Percentiles rank a stretch among this genome's conserved stretches.
Conservation (phyloP, 2,113 vertebrate species). For the Cepphus grylle region DNA sequence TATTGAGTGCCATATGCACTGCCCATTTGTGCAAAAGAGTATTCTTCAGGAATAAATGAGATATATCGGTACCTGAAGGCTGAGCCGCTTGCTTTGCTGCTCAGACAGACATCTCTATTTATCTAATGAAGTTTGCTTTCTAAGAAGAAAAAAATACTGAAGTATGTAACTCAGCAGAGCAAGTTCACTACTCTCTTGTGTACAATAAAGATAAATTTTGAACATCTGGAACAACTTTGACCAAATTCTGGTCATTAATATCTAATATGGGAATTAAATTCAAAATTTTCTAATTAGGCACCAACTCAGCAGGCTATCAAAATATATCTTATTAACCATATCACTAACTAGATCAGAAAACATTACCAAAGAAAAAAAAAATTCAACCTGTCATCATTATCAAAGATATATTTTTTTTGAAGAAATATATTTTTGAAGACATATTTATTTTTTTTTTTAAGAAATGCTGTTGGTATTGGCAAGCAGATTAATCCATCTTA, state of each 20-base stretch:
- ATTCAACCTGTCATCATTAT: not conserved
- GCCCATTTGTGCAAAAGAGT: not conserved
- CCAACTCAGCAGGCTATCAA: not conserved
- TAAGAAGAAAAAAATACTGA: not conserved
- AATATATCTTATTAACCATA: not conserved
- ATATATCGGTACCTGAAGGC: not conserved
- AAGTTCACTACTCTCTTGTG: not conserved
- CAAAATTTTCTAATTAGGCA: not conserved
- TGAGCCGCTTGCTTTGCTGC: not conserved
- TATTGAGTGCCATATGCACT: not conserved
- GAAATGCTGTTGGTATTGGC: not conserved
- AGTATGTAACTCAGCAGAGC: not conserved
- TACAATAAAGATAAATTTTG: not conserved
- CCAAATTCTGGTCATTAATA: not conserved
- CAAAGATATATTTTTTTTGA: not conserved
- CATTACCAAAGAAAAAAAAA: not conserved
- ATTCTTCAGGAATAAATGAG: not conserved
- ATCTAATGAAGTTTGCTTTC: not conserved
- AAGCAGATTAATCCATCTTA: not conserved
- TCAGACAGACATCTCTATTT: not conserved
- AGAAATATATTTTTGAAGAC: not conserved
- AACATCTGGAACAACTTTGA: not conserved
- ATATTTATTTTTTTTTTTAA: not conserved
- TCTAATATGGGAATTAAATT: not conserved
- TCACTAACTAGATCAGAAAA: not conserved